Evolutionary conservation across 2,113 vertebrate genomes (phyloP), one percentile per base, ranked within the genome.

Genomic region (Ploceus nigricollis): DNA sequence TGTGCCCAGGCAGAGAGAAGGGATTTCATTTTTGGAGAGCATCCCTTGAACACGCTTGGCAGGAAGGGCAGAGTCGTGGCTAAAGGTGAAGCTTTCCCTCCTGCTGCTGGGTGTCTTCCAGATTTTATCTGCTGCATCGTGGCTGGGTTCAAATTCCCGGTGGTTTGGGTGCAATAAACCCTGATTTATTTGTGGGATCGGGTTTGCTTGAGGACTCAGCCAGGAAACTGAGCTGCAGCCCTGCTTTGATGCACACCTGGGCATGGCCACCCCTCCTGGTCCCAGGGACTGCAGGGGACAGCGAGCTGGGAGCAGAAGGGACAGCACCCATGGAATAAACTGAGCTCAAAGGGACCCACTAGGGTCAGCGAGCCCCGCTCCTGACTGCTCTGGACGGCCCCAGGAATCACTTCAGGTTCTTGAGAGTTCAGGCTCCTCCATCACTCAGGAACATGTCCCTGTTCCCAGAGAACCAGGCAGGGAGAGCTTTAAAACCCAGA

Each of bases 151-250:
- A 63, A 75, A 57, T 18, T 61, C 57, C 8, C 13, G 1, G 2
- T 12, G 18, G 4, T 77, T 45, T 70, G 77, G 33, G 27, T 70
- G 54, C 39, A 70, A 61, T 22, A 77, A 94, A 48, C 2, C 27
- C 48, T 25, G 33, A 6, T n/a, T 84, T 39, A 15, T 75, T 19
- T 0, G 1, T 11, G 14, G 45, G 7, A 39, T 7, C 0, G 0
- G 22, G 31, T 81, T 77, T 83, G 4, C 12, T 21, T 0, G 0
- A 72, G n/a, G 19, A 7, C 6, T 79, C 5, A 1, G 39, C 18
- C 24, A 22, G 50, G 45, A 54, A 90, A 48, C 16, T 0, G 8
- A 93, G 69, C 31, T 48, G 45, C 28, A 80, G 53, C 63, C 31
- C 13, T 20, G 63, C 40, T 93, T 35, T 42, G 40, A 8, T 3